Percentiles rank a stretch among this genome's conserved stretches.
Evolutionary conservation across 2,797 vertebrate species (phyloP).

Genomic region (Antennarius maculatus): DNA sequence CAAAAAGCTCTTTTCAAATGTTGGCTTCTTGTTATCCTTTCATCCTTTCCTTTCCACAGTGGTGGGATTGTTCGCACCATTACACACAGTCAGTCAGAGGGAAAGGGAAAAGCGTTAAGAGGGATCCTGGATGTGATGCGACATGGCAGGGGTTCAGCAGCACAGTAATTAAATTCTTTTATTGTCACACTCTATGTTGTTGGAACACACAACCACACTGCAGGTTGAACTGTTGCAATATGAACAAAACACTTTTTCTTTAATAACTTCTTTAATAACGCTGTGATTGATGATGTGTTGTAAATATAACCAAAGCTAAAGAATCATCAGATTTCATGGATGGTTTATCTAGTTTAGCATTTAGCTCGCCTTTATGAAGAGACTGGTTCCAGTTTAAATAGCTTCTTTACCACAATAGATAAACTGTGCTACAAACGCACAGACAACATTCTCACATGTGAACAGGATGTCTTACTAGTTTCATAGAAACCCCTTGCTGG

Average conservation of each 20-base stretch:
- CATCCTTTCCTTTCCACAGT: neutral
- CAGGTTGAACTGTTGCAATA: neutral
- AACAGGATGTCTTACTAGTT: neutral
- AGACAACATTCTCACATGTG: neutral
- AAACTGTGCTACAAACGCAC: slow-evolving; percentile 9
- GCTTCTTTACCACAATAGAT: slow-evolving; percentile 32
- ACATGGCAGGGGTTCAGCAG: slow-evolving; percentile 10
- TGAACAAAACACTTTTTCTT: slow-evolving; percentile 8
- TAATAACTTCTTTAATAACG: neutral
- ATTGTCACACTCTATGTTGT: neutral
- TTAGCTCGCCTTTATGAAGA: slow-evolving; percentile 41
- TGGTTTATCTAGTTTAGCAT: slow-evolving; percentile 58
- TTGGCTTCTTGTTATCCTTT: slow-evolving; percentile 15
- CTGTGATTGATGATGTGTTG: slow-evolving; percentile 28
- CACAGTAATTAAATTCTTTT: neutral
- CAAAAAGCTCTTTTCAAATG: slow-evolving; percentile 11
- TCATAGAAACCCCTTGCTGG: slow-evolving; percentile 6
- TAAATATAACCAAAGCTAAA: slow-evolving; percentile 1
- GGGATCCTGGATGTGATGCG: slow-evolving; percentile 18
- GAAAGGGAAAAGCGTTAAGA: slow-evolving; percentile 16
- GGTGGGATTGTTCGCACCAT: slow-evolving; percentile 5
- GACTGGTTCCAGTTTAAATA: slow-evolving; percentile 34
- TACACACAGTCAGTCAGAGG: slow-evolving; percentile 26
- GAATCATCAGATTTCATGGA: slow-evolving; percentile 62
- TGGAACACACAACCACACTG: neutral